A percentile compares a stretch with the other conserved stretches of the same genome.
Evolutionary conservation across 1,140 invertebrate genomes (phyloP).

Genomic region (Trissolcus basalis): DNA sequence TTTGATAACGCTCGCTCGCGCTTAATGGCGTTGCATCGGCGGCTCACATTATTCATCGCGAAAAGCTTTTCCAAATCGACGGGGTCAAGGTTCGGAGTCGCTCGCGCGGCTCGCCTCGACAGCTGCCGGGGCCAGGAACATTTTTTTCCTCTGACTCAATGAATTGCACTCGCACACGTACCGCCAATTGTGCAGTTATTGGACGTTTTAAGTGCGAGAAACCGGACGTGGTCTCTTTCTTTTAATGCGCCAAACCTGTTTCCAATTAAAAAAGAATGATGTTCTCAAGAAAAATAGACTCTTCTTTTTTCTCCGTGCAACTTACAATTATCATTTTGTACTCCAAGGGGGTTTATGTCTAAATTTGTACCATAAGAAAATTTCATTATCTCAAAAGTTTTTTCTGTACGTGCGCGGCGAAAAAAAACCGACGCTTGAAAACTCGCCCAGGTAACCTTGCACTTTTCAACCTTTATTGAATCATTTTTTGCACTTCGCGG

Average conservation of each 20-base stretch:
- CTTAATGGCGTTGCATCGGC: conserved; percentile 42
- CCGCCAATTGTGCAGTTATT: conserved; percentile 46
- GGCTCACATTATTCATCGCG: conserved; percentile 42
- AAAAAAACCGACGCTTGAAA: background rate
- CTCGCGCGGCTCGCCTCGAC: conserved; percentile 33
- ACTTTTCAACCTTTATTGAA: no score
- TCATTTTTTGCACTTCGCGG: background rate
- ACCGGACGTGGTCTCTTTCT: conserved; percentile 25
- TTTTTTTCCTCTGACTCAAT: conserved; percentile 40
- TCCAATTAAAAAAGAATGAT: conserved; percentile 23
- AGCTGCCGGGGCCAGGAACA: conserved; percentile 40
- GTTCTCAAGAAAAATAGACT: background rate
- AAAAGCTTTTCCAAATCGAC: conserved; percentile 54
- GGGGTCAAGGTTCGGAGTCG: conserved; percentile 51
- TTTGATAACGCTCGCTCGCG: conserved; percentile 37
- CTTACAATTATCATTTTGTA: no score
- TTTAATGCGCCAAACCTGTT: conserved; percentile 27
- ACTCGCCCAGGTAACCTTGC: background rate
- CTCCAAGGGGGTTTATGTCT: no score
- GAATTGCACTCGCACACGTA: conserved; percentile 45
- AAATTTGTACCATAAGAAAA: no score
- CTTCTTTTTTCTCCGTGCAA: no score
- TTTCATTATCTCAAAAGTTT: no score
- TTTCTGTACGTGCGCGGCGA: background rate
- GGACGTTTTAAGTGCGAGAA: conserved; percentile 39